Percentiles rank a stretch among this genome's conserved stretches.
phyloP scores from a whole-genome alignment of 2,888 invertebrate genomes.

The Microchrysa polita region DNA sequence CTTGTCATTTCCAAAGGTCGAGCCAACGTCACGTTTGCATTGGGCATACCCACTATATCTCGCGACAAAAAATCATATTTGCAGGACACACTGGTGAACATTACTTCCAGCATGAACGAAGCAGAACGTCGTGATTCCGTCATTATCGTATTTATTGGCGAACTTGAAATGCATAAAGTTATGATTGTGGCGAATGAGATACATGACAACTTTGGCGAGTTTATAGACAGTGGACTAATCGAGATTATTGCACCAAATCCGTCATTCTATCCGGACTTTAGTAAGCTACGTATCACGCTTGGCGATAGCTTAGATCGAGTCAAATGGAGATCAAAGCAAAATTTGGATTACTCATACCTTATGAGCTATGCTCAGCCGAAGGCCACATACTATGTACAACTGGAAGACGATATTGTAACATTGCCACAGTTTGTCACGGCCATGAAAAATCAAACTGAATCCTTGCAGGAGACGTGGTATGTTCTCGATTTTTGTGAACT shows the following conservation, averaged over 20 bases:
- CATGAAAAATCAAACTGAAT: slow-evolving; percentile 83
- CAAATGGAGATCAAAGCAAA: slow-evolving; percentile 94
- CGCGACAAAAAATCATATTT: slow-evolving; percentile 89
- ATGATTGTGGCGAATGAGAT: slow-evolving; percentile 80
- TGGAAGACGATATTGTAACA: slow-evolving; percentile 94
- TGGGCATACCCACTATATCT: slow-evolving; percentile 88
- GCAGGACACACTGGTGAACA: slow-evolving; percentile 82
- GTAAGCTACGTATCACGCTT: slow-evolving; percentile 78
- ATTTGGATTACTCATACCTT: slow-evolving; percentile 90
- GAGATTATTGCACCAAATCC: slow-evolving; percentile 88
- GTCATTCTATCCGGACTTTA: slow-evolving; percentile 88
- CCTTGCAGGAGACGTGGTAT: slow-evolving; percentile 82
- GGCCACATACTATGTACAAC: slow-evolving; percentile 89
- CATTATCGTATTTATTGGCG: slow-evolving; percentile 88
- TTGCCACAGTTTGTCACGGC: slow-evolving; percentile 84
- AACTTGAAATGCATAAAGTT: slow-evolving; percentile 82
- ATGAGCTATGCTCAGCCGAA: slow-evolving; percentile 93
- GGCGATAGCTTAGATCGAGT: slow-evolving; percentile 88
- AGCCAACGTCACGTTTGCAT: slow-evolving; percentile 80
- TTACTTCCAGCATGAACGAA: slow-evolving; percentile 80
- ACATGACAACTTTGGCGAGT: slow-evolving; percentile 77
- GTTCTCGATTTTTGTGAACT: slow-evolving; percentile 92
- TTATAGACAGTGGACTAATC: slow-evolving; percentile 81
- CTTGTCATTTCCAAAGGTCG: slow-evolving; percentile 79
- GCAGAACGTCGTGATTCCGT: slow-evolving; percentile 78